phyloP scores from a whole-genome alignment of 2,797 vertebrate species.

The Hybognathus amarus region DNA sequence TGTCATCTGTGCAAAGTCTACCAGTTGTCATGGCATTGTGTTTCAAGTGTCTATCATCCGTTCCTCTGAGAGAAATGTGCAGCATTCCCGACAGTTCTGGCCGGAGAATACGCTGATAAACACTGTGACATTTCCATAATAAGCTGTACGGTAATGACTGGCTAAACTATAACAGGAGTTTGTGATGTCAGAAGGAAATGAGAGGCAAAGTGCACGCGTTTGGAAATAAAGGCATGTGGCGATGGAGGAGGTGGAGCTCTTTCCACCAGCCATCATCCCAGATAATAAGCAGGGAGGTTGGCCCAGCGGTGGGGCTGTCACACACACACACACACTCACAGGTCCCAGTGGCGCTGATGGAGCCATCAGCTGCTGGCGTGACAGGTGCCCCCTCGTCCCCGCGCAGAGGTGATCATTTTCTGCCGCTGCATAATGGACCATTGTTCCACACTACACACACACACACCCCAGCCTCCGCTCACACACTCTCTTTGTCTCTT shows the following conservation, averaged over 20 bases:
- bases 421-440: slow-evolving; percentile 59
- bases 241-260: slow-evolving; percentile 32
- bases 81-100: neutral
- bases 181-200: slow-evolving; percentile 2
- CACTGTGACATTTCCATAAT: slow-evolving; percentile 16
- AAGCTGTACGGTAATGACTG: neutral
- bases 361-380: slow-evolving; percentile 54
- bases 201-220: slow-evolving; percentile 9
- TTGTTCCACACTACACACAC: slow-evolving; percentile 51
- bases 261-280: slow-evolving; percentile 49
- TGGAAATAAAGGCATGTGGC: neutral
- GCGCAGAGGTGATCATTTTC: slow-evolving; percentile 57
- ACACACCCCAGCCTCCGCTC: neutral
- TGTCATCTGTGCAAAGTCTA: slow-evolving; percentile 37
- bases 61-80: neutral
- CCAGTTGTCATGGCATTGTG: slow-evolving; percentile 30
- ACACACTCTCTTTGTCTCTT: slow-evolving; percentile 18
- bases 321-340: slow-evolving; percentile 33
- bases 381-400: slow-evolving; percentile 55
- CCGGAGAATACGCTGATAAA: slow-evolving; percentile 14
- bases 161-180: slow-evolving; percentile 21
- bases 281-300: slow-evolving; percentile 57
- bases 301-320: slow-evolving; percentile 46
- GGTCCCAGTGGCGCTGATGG: slow-evolving; percentile 61
- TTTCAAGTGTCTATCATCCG: slow-evolving; percentile 36